Percentiles rank a stretch among this genome's conserved stretches.
These are phyloP conservation scores for Orgyia antiqua DNA, from an alignment of 2,888 invertebrate species.

Conservation along the genomic window DNA sequence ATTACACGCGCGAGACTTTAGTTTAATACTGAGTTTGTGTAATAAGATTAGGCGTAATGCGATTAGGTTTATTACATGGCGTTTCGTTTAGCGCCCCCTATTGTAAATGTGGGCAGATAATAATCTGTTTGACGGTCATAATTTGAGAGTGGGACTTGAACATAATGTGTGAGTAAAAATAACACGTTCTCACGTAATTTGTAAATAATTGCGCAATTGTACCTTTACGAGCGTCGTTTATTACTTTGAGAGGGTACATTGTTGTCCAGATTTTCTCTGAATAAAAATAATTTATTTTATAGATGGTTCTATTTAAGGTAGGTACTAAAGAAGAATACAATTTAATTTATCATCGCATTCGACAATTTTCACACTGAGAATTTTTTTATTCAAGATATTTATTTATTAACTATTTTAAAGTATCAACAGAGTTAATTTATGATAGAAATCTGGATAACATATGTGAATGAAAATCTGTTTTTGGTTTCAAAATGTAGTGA, in stretches of 20 bases:
- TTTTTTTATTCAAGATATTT: no score
- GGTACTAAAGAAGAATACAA: constrained; percentile 1
- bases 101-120: constrained; percentile 23
- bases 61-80: constrained; percentile 24
- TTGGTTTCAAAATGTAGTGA: no score
- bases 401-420: no score
- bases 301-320: no score
- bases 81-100: constrained; percentile 24
- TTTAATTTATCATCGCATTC: constrained; percentile 3
- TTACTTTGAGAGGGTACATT: constrained; percentile 11
- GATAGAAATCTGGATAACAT: no score
- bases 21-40: constrained; percentile 28
- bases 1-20: constrained; percentile 30
- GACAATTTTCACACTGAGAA: no score
- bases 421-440: no score
- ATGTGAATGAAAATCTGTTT: no score
- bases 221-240: constrained; percentile 16
- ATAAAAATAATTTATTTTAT: neutral
- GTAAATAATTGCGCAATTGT: constrained; percentile 19
- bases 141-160: constrained; percentile 11
- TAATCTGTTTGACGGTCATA: constrained; percentile 20
- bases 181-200: constrained; percentile 20
- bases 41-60: constrained; percentile 31
- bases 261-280: constrained; percentile 14
- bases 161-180: constrained; percentile 14